Evolutionary conservation across 2,888 invertebrate species (phyloP).

Genomic region (Lumbricus terrestris): DNA sequence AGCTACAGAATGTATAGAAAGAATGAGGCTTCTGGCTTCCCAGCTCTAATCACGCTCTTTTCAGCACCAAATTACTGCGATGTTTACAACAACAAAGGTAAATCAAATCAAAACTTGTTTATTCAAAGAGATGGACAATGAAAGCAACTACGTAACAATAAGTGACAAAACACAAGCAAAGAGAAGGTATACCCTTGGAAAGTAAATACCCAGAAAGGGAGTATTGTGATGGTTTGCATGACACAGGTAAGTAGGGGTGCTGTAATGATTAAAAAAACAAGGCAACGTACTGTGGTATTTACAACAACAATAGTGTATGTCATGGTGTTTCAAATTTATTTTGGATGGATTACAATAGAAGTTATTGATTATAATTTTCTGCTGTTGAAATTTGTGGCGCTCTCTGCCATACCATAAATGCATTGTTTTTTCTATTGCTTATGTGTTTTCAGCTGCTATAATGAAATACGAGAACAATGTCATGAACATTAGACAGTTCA

Average conservation of each 20-base stretch:
- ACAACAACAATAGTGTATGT: too few relatives aligned
- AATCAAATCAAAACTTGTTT: too few relatives aligned
- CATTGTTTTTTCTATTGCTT: background rate
- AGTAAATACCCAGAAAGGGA: too few relatives aligned
- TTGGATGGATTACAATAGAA: too few relatives aligned
- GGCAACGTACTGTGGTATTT: constrained; percentile 42
- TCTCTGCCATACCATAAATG: background rate
- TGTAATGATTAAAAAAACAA: constrained; percentile 51
- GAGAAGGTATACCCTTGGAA: too few relatives aligned
- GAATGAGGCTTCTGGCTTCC: constrained; percentile 99
- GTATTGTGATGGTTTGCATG: too few relatives aligned
- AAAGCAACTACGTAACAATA: too few relatives aligned
- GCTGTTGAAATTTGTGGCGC: background rate
- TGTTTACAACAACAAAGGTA: constrained; percentile 95
- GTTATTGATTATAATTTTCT: too few relatives aligned
- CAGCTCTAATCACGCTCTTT: constrained; percentile 98
- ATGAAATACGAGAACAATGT: constrained; percentile 99
- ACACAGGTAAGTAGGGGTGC: too few relatives aligned
- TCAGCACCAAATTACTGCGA: constrained; percentile 99
- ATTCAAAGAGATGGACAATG: too few relatives aligned
- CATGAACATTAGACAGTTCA: constrained; percentile 99
- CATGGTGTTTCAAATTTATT: too few relatives aligned
- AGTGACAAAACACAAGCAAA: too few relatives aligned
- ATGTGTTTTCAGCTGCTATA: constrained; percentile 77
- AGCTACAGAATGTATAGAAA: constrained; percentile 99